Percentiles rank a stretch among this genome's conserved stretches.
phyloP scores from a whole-genome alignment of 2,113 vertebrate genomes.

The Zeus faber region DNA sequence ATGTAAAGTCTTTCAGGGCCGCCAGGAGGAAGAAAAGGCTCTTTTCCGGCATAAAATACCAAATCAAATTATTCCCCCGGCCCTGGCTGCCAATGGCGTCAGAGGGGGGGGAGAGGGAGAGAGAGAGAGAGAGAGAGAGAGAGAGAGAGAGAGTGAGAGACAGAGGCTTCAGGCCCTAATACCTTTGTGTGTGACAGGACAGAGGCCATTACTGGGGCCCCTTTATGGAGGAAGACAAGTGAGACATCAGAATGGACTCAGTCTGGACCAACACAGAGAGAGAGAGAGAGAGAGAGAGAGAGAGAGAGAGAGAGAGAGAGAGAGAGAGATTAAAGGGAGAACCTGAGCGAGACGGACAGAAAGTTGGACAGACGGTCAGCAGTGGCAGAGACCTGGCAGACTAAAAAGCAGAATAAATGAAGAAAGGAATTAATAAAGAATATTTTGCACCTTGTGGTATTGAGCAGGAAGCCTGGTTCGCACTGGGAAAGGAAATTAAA shows the following conservation, averaged over 20 bases:
- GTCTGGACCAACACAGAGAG: too few relatives aligned
- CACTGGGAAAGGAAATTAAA: too few relatives aligned
- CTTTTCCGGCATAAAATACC: slow-evolving; percentile 52
- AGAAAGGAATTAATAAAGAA: too few relatives aligned
- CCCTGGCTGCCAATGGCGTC: slow-evolving; percentile 46
- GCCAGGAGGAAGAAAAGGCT: slow-evolving; percentile 33
- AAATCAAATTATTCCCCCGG: slow-evolving; percentile 53
- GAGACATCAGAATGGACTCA: slow-evolving; percentile 51
- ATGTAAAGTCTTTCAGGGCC: slow-evolving; percentile 54
- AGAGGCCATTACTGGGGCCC: slow-evolving; percentile 68
- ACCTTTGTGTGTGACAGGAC: slow-evolving; percentile 75
- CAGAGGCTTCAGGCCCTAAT: slow-evolving; percentile 62
- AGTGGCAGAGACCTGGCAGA: too few relatives aligned
- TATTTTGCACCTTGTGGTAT: slow-evolving; percentile 24
- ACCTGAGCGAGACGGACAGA: not conserved
- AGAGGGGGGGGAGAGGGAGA: slow-evolving; percentile 16
- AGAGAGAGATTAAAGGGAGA: slow-evolving; percentile 41
- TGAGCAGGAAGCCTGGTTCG: not conserved
- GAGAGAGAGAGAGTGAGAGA: slow-evolving; percentile 55
- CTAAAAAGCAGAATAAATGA: too few relatives aligned
- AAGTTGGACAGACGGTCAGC: slow-evolving; percentile 29
- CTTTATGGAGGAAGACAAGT: slow-evolving; percentile 52
- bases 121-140: too few relatives aligned
- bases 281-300: too few relatives aligned
- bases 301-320: too few relatives aligned